Evolutionary conservation across 1,140 invertebrate species (phyloP).

Genomic region (Danaus plexippus): DNA sequence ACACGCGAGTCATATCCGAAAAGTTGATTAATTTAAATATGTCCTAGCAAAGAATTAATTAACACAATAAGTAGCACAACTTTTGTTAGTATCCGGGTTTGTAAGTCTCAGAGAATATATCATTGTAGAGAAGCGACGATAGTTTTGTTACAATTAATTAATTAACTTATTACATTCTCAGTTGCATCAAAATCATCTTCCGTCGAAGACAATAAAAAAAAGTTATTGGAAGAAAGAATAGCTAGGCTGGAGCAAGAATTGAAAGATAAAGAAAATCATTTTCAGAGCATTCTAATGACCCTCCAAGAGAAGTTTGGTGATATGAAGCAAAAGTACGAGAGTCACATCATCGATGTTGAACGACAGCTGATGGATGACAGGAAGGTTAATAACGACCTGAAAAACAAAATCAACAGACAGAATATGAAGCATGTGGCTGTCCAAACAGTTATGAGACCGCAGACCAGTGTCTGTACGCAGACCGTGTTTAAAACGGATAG

Average conservation of each 20-base stretch:
- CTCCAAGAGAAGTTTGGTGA: constrained; percentile 82
- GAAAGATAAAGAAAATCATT: constrained; percentile 77
- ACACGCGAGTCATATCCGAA: no score
- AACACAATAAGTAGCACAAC: no score
- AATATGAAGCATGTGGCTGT: constrained; percentile 37
- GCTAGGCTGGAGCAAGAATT: constrained; percentile 77
- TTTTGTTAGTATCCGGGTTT: no score
- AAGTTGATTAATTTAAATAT: no score
- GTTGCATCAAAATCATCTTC: constrained; percentile 73
- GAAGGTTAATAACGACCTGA: constrained; percentile 72
- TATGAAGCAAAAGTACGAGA: constrained; percentile 82
- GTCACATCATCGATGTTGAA: constrained; percentile 81
- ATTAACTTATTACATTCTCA: constrained; percentile 18
- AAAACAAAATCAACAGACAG: constrained; percentile 68
- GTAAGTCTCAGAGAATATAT: no score
- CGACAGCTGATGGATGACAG: constrained; percentile 75
- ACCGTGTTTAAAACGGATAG: constrained; percentile 51
- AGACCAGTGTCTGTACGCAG: constrained; percentile 41
- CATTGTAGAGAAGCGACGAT: no score
- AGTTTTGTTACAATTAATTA: no score
- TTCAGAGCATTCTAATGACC: constrained; percentile 78
- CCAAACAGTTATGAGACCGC: constrained; percentile 42
- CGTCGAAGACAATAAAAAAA: constrained; percentile 74
- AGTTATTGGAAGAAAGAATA: constrained; percentile 80
- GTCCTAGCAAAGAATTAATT: no score